These are phyloP conservation scores for Panulirus ornatus DNA, from an alignment of 1,140 invertebrate genomes.

Conservation along the genomic window DNA sequence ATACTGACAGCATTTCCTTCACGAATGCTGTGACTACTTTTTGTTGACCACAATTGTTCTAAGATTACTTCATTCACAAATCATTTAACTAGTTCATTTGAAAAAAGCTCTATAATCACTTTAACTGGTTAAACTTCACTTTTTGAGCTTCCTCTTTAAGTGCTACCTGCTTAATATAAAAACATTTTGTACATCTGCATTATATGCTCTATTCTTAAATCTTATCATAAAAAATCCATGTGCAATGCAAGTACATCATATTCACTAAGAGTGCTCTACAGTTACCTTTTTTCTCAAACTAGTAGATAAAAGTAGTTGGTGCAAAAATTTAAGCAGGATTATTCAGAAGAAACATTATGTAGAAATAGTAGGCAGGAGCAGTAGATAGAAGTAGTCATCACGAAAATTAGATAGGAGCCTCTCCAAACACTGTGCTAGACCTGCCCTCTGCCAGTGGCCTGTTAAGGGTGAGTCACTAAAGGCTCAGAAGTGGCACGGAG, in stretches of 20 bases:
- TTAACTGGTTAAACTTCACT: background rate
- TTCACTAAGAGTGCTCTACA: background rate
- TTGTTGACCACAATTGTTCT: background rate
- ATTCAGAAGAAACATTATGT: too few species aligned
- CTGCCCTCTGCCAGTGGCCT: too few species aligned
- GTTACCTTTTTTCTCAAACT: background rate
- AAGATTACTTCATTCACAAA: background rate
- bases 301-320: background rate
- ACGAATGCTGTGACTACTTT: background rate
- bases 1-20: background rate
- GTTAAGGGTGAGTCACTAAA: too few species aligned
- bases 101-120: background rate
- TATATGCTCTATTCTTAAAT: background rate
- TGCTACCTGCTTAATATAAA: background rate
- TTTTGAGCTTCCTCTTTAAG: background rate
- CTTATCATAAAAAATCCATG: background rate
- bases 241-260: background rate
- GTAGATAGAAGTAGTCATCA: too few species aligned
- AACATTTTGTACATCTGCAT: background rate
- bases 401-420: too few species aligned
- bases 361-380: too few species aligned
- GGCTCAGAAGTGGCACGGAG: too few species aligned
- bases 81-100: background rate
- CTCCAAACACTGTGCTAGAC: too few species aligned
- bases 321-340: too few species aligned